Evolutionary conservation across 2,113 vertebrate species (phyloP).

Genomic region (Vidua chalybeata): DNA sequence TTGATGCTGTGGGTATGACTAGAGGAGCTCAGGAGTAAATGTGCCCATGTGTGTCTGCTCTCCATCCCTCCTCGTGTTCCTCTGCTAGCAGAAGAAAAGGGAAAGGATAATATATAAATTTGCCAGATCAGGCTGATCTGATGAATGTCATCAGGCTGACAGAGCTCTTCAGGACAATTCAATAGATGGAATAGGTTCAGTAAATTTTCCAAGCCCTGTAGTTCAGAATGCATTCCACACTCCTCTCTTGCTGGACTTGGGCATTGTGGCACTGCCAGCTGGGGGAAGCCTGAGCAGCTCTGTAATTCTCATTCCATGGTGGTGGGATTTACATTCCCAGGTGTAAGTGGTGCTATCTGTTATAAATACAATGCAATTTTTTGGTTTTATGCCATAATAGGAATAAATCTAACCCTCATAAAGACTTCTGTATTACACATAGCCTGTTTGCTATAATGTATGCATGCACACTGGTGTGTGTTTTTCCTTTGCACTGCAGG

Average conservation of each 20-base stretch:
- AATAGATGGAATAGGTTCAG: constrained; percentile 26
- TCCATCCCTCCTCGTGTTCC: background rate
- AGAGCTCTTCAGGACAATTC: constrained; percentile 43
- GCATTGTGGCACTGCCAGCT: background rate
- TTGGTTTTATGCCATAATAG: constrained; percentile 33
- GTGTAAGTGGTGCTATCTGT: constrained; percentile 49
- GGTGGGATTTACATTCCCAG: constrained; percentile 36
- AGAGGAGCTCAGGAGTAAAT: background rate
- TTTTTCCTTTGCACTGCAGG: background rate
- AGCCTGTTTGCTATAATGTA: background rate
- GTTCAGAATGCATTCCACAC: background rate
- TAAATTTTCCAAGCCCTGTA: background rate
- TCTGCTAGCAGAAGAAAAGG: background rate
- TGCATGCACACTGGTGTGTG: background rate
- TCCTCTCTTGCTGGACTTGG: background rate
- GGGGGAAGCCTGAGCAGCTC: background rate
- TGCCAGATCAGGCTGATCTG: constrained; percentile 3
- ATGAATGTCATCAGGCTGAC: constrained; percentile 16
- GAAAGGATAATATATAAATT: background rate
- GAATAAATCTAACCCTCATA: constrained; percentile 41
- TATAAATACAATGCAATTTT: constrained; percentile 6
- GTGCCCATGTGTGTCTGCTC: background rate
- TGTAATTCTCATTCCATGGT: background rate
- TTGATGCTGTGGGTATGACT: background rate
- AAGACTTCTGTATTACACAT: constrained; percentile 19